These are phyloP conservation scores for Nasonia giraulti DNA, from an alignment of 1,140 invertebrate genomes.

Conservation along the genomic window DNA sequence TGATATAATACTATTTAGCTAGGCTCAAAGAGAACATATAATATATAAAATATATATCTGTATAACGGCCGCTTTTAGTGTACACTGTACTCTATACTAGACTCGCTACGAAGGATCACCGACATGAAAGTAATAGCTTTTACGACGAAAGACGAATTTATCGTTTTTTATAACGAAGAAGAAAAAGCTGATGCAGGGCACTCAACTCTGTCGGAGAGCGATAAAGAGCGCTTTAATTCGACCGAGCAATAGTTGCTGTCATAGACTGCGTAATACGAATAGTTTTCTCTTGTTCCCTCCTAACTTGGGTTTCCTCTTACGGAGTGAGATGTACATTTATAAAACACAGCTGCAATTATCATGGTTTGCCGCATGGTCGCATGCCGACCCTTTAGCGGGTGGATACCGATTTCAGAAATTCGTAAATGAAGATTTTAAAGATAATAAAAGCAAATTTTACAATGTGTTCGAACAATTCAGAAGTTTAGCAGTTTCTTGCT, in stretches of 20 bases:
- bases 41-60: background rate
- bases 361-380: background rate
- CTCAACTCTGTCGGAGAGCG: constrained; percentile 16
- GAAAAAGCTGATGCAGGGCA: background rate
- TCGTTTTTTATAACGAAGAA: constrained; percentile 3
- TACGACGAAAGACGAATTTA: constrained; percentile 4
- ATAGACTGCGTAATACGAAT: constrained; percentile 48
- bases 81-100: background rate
- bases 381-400: background rate
- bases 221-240: constrained; percentile 15
- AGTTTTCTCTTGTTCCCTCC: background rate
- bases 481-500: background rate
- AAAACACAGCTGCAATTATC: background rate
- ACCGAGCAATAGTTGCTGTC: constrained; percentile 33
- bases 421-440: background rate
- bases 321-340: background rate
- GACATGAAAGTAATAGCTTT: constrained; percentile 40
- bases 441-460: background rate
- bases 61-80: background rate
- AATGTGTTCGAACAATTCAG: background rate
- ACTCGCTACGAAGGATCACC: background rate
- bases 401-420: background rate
- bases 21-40: background rate
- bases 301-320: background rate
- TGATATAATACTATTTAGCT: background rate